Evolutionary conservation across 2,113 vertebrate genomes (phyloP).

Genomic region (Scomber scombrus): DNA sequence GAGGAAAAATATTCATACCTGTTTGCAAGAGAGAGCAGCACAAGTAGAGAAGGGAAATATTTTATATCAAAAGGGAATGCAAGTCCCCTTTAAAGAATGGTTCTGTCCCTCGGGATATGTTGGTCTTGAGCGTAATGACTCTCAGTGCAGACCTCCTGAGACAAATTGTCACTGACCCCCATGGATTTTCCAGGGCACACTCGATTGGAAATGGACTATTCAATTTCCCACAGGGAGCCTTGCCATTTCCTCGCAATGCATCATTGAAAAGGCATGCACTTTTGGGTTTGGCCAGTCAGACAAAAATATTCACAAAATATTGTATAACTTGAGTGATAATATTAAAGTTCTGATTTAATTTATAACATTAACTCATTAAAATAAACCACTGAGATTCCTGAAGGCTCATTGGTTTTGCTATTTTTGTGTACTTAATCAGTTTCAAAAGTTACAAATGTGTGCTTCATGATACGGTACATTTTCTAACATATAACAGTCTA

Average conservation of each 20-base stretch:
- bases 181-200: slow-evolving; percentile 80
- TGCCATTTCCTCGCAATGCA: slow-evolving; percentile 75
- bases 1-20: slow-evolving; percentile 19
- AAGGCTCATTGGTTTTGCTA: neutral
- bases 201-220: slow-evolving; percentile 83
- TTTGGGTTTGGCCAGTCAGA: slow-evolving; percentile 37
- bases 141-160: slow-evolving; percentile 74
- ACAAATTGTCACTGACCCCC: slow-evolving; percentile 82
- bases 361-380: neutral
- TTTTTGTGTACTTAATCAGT: neutral
- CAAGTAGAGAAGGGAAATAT: slow-evolving; percentile 43
- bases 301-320: slow-evolving; percentile 46
- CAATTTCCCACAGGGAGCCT: slow-evolving; percentile 79
- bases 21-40: slow-evolving; percentile 31
- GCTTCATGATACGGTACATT: neutral
- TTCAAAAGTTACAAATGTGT: neutral
- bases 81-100: slow-evolving; percentile 65
- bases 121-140: slow-evolving; percentile 80
- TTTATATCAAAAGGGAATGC: slow-evolving; percentile 58
- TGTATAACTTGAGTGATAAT: slow-evolving; percentile 13
- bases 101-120: slow-evolving; percentile 69
- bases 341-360: slow-evolving; percentile 1
- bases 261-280: slow-evolving; percentile 68
- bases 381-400: neutral
- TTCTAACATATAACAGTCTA: neutral